Base-by-base conservation (phyloP, 2,113 vertebrate species). In the Aepyceros melampus region DNA sequence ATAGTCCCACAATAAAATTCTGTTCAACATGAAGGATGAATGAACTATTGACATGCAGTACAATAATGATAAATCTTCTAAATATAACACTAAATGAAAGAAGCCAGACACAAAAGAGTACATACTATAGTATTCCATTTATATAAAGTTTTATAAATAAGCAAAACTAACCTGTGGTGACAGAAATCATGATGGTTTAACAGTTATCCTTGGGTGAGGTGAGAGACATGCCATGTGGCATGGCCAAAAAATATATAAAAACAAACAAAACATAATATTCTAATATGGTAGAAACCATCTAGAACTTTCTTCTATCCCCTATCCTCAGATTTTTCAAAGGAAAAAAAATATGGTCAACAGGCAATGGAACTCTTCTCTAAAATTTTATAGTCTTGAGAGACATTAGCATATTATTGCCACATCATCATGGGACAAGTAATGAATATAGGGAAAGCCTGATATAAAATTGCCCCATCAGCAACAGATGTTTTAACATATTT, bases 131-230 rank as follows among this genome's bases (percentile, higher is more conserved):
- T 64, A 87, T 87, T 67, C 25, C 19, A 81, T n/a, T 94, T 91
- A 81, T 81, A 43, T 85, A 49, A 76, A 43, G 33, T 90, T 90
- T 60, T 36, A 76, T 82, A 87, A 87, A 87, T n/a, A 60, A 36
- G 51, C n/a, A 91, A 94, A 86, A 71, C n/a, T 91, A 45, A 91
- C 91, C 71, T 55, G 55, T 97, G 89, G 15, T 92, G 47, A 92
- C 47, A 67, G n/a, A 95, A 93, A 40, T 79, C 86, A 83, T 11
- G 47, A 83, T 92, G 62, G 17, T 76, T 14, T 76, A 40, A 71
- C 56, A 40, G 78, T 97, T 95, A 89, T 29, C 56, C 47, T 51
- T 79, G 55, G 4, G 33, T 89, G 16, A 36, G 16, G 56, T 43
- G 85, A 85, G 12, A 25, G n/a, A n/a, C 11, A 43, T 76, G 40